A percentile compares a stretch with the other conserved stretches of the same genome.
These are phyloP conservation scores for Tetragnatha versicolor DNA, from an alignment of 1,140 invertebrate genomes.

Conservation along the genomic window DNA sequence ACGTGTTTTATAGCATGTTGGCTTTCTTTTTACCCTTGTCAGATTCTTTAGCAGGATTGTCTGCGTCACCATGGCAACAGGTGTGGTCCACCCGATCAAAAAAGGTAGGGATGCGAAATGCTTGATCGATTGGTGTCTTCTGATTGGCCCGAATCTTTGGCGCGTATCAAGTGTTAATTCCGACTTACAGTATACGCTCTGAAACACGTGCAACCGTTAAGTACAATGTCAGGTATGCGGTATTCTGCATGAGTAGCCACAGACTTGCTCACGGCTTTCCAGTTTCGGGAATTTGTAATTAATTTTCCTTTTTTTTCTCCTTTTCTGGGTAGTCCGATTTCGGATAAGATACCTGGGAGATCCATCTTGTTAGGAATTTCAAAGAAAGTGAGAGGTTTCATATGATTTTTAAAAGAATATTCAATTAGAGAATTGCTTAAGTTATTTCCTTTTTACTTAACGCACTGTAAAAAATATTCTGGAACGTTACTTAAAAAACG, in stretches of 20 bases:
- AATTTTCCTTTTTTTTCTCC: background rate
- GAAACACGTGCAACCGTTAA: slow-evolving; percentile 38
- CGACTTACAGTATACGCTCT: slow-evolving; percentile 3
- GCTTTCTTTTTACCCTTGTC: slow-evolving; percentile 2
- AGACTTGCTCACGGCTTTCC: background rate
- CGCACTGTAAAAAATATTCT: too few species aligned
- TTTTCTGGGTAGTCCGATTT: background rate
- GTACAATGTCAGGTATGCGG: slow-evolving; percentile 39
- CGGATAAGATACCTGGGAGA: background rate
- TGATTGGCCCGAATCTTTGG: slow-evolving; percentile 5
- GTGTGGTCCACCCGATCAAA: slow-evolving; percentile 42
- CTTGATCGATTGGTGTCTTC: slow-evolving; percentile 42
- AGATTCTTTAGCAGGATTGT: slow-evolving; percentile 11
- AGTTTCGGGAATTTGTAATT: background rate
- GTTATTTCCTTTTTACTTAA: too few species aligned
- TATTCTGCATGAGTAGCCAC: slow-evolving; percentile 15
- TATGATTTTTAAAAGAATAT: too few species aligned
- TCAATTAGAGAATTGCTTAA: too few species aligned
- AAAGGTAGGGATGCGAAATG: slow-evolving; percentile 4
- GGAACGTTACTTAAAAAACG: too few species aligned
- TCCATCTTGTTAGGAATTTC: background rate
- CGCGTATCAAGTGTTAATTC: slow-evolving; percentile 37
- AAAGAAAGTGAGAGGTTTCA: background rate
- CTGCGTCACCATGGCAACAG: slow-evolving; percentile 40
- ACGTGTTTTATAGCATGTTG: slow-evolving; percentile 18